phyloP scores from a whole-genome alignment of 2,797 vertebrate genomes.

The Pseudochromis fuscus region DNA sequence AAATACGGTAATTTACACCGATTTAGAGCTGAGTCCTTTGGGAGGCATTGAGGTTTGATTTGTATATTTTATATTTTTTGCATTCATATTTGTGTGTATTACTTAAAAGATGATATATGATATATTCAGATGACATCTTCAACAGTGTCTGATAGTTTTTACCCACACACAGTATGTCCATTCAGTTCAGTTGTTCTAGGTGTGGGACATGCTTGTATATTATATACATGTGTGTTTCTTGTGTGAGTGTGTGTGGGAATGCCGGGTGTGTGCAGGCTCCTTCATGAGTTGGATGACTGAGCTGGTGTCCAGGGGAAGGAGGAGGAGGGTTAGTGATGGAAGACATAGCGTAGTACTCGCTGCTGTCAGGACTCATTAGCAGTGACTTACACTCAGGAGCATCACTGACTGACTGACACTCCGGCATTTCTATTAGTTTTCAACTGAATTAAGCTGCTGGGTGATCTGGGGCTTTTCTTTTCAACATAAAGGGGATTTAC shows the following conservation, averaged over 20 bases:
- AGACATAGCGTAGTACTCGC: slow-evolving; percentile 23
- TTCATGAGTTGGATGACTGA: slow-evolving; percentile 36
- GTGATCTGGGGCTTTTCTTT: slow-evolving; percentile 6
- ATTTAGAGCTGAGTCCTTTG: no score
- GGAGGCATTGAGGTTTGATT: no score
- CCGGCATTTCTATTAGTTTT: not conserved
- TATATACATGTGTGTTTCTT: slow-evolving; percentile 3
- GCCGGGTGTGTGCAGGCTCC: not conserved
- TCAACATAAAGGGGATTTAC: not conserved
- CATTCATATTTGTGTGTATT: not conserved
- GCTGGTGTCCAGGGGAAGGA: slow-evolving; percentile 1
- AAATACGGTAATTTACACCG: no score
- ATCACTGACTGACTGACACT: slow-evolving; percentile 14
- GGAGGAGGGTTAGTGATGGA: slow-evolving; percentile 19
- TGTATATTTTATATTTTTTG: no score
- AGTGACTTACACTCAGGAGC: slow-evolving; percentile 16
- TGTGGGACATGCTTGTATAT: not conserved
- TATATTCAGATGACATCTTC: no score
- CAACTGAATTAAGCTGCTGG: not conserved
- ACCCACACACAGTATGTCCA: no score
- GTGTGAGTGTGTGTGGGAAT: slow-evolving; percentile 10
- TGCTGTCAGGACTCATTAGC: slow-evolving; percentile 45
- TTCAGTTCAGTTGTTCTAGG: no score
- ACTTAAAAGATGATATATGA: no score
- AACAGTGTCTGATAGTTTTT: not conserved